A percentile compares a stretch with the other conserved stretches of the same genome.
These are phyloP conservation scores for Vireo altiloquus DNA, from an alignment of 2,113 vertebrate genomes.

Conservation along the genomic window DNA sequence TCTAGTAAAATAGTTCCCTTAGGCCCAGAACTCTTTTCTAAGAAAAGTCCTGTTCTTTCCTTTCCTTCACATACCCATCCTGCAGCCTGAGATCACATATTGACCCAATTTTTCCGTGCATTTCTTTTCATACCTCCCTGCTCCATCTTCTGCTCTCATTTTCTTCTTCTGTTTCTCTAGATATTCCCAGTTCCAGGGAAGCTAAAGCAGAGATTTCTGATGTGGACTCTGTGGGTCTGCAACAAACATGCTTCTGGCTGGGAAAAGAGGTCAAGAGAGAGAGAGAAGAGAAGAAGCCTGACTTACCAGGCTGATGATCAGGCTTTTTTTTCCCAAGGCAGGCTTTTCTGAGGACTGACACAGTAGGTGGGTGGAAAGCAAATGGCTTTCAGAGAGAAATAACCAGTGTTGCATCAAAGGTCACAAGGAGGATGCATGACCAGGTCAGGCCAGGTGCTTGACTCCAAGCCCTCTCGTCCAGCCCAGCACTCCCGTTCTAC, in stretches of 20 bases:
- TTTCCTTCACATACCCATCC: background rate
- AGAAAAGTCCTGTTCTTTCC: background rate
- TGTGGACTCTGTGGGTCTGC: background rate
- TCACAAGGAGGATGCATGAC: background rate
- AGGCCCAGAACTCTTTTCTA: background rate
- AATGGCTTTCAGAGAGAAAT: background rate
- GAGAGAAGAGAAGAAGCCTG: background rate
- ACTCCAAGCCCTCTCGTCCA: background rate
- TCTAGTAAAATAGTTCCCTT: background rate
- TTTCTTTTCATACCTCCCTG: background rate
- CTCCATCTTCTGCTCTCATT: background rate
- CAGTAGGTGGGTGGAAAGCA: background rate
- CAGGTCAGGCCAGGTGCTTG: background rate
- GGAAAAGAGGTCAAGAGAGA: background rate
- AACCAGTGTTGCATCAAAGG: background rate
- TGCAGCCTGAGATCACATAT: background rate
- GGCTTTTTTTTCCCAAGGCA: background rate
- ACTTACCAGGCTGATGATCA: background rate
- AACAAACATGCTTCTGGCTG: background rate
- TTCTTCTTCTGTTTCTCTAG: background rate
- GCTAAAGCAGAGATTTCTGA: background rate
- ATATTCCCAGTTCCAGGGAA: background rate
- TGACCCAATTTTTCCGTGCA: background rate
- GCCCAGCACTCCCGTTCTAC: background rate
- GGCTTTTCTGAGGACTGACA: background rate